A percentile compares a stretch with the other conserved stretches of the same genome.
Evolutionary conservation across 2,113 vertebrate species (phyloP).

Genomic region (Rallus limicola): DNA sequence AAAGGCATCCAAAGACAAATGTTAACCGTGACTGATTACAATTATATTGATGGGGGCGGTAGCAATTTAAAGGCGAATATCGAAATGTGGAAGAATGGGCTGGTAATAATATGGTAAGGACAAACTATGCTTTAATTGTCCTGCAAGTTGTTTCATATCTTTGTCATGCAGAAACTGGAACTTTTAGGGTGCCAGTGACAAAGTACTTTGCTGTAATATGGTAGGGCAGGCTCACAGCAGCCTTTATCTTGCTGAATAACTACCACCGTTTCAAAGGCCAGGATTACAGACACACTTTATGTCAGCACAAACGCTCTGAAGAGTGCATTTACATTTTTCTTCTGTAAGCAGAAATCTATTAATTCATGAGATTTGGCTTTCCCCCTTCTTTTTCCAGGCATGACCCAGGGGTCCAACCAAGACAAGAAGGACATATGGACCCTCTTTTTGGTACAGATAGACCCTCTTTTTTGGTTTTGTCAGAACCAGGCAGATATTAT

Average conservation of each 20-base stretch:
- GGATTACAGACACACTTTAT: slow-evolving; percentile 58
- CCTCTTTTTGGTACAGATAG: not conserved
- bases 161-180: slow-evolving; percentile 58
- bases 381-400: not conserved
- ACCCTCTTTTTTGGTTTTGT: not conserved
- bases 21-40: slow-evolving; percentile 35
- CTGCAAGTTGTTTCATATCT: slow-evolving; percentile 46
- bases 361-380: slow-evolving; percentile 9
- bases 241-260: slow-evolving; percentile 63
- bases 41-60: slow-evolving; percentile 53
- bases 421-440: not conserved
- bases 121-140: slow-evolving; percentile 64
- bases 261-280: slow-evolving; percentile 27
- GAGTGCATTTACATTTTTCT: slow-evolving; percentile 47
- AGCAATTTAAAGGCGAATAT: slow-evolving; percentile 55
- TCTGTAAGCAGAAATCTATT: slow-evolving; percentile 31
- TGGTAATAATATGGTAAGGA: slow-evolving; percentile 54
- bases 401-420: not conserved
- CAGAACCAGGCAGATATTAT: not conserved
- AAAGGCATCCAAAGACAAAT: slow-evolving; percentile 60
- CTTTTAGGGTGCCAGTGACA: slow-evolving; percentile 55
- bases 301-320: not conserved
- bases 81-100: slow-evolving; percentile 15
- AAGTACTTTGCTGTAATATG: slow-evolving; percentile 43
- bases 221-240: slow-evolving; percentile 49